These are phyloP conservation scores for Odobenus rosmarus DNA, from an alignment of 2,113 vertebrate genomes.

Conservation along the genomic window DNA sequence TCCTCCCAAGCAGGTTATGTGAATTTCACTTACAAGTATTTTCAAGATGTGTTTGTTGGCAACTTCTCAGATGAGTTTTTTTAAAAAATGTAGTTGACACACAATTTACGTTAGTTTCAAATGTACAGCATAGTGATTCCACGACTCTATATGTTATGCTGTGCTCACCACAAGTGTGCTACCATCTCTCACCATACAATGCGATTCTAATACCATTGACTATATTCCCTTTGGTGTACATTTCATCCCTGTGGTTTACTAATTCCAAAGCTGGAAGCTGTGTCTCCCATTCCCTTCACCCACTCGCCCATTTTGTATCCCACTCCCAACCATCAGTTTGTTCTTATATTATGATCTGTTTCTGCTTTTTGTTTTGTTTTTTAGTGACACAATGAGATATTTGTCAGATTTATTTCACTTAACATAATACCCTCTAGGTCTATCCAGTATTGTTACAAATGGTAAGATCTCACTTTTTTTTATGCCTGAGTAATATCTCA, in stretches of 20 bases:
- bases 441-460: background rate
- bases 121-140: background rate
- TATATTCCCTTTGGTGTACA: background rate
- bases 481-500: background rate
- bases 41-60: background rate
- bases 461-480: background rate
- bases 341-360: background rate
- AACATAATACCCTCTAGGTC: background rate
- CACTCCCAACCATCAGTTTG: background rate
- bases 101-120: background rate
- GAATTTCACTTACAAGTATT: conserved; percentile 2
- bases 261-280: background rate
- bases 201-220: background rate
- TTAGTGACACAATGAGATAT: background rate
- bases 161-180: background rate
- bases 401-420: background rate
- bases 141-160: background rate
- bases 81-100: background rate
- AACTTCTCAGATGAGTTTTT: background rate
- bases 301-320: background rate
- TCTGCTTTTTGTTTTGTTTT: background rate
- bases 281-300: background rate
- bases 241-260: background rate
- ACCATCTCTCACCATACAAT: background rate
- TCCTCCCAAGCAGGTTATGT: background rate